phyloP scores from a whole-genome alignment of 2,113 vertebrate species.

The Nothobranchius kuhntae region DNA sequence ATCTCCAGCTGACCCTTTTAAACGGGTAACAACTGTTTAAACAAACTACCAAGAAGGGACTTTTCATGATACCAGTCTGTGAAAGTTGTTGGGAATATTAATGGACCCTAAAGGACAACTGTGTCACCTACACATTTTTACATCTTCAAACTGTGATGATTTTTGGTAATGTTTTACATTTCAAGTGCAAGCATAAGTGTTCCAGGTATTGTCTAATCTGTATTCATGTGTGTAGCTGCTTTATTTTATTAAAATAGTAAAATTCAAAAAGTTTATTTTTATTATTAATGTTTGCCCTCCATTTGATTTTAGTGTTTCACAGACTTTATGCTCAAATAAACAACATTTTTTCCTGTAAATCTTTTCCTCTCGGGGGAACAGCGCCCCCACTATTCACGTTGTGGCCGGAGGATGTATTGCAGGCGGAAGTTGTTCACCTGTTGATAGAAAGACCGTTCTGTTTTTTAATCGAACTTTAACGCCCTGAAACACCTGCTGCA shows the following conservation, averaged over 20 bases:
- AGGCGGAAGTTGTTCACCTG: conserved; percentile 75
- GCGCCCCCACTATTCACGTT: background rate
- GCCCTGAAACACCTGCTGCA: background rate
- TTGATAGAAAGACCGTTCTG: conserved; percentile 27
- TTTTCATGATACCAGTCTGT: background rate
- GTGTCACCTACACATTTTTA: background rate
- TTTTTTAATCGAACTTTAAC: background rate
- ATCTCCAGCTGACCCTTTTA: no score
- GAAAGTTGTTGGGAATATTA: background rate
- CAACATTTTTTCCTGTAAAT: no score
- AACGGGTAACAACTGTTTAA: background rate
- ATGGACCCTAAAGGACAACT: no score
- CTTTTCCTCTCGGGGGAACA: conserved; percentile 17
- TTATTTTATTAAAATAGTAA: background rate
- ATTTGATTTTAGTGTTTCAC: background rate
- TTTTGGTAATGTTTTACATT: background rate
- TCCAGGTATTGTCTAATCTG: background rate
- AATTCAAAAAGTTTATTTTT: background rate
- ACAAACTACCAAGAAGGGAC: background rate
- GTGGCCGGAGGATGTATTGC: conserved; percentile 39
- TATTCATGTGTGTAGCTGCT: background rate
- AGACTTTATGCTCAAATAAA: background rate
- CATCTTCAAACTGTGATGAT: background rate
- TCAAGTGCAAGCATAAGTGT: no score
- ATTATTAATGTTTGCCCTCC: background rate